Evolutionary conservation across 2,888 invertebrate species (phyloP).

Genomic region (Chouioia cunea): DNA sequence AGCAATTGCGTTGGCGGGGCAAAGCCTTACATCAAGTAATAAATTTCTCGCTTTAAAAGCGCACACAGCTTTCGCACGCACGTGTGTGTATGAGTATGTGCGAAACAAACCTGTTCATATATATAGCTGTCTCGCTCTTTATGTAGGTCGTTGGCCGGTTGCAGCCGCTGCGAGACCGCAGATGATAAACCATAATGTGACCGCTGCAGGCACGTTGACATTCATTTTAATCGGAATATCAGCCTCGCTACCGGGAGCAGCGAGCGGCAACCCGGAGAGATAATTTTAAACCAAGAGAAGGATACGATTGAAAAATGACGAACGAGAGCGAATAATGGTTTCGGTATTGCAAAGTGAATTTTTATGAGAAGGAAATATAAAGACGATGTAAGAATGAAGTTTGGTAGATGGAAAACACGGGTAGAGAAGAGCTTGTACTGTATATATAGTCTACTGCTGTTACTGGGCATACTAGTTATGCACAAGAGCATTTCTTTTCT

Average conservation of each 20-base stretch:
- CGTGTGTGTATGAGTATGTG: neutral
- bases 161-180: slow-evolving; percentile 4
- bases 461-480: slow-evolving; percentile 34
- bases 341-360: slow-evolving; percentile 40
- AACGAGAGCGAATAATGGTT: slow-evolving; percentile 33
- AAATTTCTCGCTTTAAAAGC: slow-evolving; percentile 24
- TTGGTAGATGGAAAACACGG: slow-evolving; percentile 12
- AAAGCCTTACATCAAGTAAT: slow-evolving; percentile 1
- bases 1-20: neutral
- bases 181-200: slow-evolving; percentile 42
- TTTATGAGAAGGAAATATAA: slow-evolving; percentile 40
- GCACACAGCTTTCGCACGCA: neutral
- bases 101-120: slow-evolving; percentile 15
- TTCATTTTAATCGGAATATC: slow-evolving; percentile 43
- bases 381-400: slow-evolving; percentile 26
- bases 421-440: neutral
- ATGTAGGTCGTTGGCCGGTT: slow-evolving; percentile 17
- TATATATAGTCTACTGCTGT: slow-evolving; percentile 27
- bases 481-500: slow-evolving; percentile 33
- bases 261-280: slow-evolving; percentile 8
- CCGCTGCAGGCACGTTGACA: slow-evolving; percentile 34
- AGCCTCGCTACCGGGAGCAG: slow-evolving; percentile 1
- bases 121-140: slow-evolving; percentile 9
- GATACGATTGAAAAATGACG: slow-evolving; percentile 31
- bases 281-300: slow-evolving; percentile 9